Evolutionary conservation across 2,797 vertebrate genomes (phyloP), one percentile per base, ranked within the genome.

Genomic region (Microchirus variegatus): DNA sequence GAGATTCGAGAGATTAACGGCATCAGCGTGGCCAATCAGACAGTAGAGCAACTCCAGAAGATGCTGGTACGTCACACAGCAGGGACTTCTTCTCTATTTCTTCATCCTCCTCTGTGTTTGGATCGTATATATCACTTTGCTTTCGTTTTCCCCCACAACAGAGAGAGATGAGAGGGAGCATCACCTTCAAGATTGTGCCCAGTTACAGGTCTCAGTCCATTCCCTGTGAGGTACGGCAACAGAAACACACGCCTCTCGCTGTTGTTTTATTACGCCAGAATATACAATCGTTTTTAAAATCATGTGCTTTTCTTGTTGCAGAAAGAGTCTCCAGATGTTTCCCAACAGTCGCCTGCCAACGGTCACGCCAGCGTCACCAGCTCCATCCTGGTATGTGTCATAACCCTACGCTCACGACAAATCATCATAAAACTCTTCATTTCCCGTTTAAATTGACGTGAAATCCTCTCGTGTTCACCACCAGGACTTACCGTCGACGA

Each of bases 181-280:
- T 99, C 81, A 99, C 98, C 63, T 99, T 99, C 90, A 99, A 99
- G 93, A 99, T 99, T 59, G 98, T 99, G 53, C 98, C 98, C 77
- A 98, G 98, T 87, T 99, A 99, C 63, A 95, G 97, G 53, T 96
- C 94, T 5, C 98, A 99, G 37, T 98, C 97, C 49, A 95, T 95
- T 53, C 97, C 96, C 63, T 97, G 95, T 90, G 98, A 99, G 95
- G 97, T 99, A 94, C 18, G 15, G n/a, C 3, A 9, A 17, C 7
- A 37, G 4, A 26, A 17, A 51, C 9, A 51, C 9, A 41, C 43
- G 31, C 15, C 11, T 5, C 0, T 35, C 37, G 18, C 41, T 10
- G 19, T 1, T 48, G 26, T 53, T 10, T 19, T 41, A 1, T 17
- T 13, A 5, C 2, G 7, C 10, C 10, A 48, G 4, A 22, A 5